Evolutionary conservation across 2,888 invertebrate species (phyloP).

Genomic region (Torymus auratus): DNA sequence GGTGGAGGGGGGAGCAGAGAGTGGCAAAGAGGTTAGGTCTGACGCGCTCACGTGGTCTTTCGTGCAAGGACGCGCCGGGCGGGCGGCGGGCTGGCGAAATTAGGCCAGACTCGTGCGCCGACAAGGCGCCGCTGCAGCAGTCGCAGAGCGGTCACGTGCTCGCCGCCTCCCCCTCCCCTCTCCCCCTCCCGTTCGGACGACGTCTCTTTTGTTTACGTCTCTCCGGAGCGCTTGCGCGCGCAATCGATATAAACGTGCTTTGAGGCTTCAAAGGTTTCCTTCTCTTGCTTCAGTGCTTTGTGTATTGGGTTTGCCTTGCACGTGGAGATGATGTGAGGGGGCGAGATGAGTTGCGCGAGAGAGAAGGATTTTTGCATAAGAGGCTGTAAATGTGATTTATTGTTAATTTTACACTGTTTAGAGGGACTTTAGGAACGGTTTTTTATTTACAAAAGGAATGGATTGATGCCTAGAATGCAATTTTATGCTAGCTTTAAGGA

Average conservation of each 20-base stretch:
- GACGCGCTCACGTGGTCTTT: constrained; percentile 1
- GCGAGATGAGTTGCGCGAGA: too few species aligned
- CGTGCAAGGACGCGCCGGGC: neutral
- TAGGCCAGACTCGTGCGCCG: constrained; percentile 52
- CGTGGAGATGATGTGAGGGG: too few species aligned
- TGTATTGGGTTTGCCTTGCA: too few species aligned
- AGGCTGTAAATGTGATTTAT: too few species aligned
- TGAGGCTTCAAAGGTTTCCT: neutral
- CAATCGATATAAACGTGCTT: constrained; percentile 28
- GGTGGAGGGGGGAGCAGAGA: too few species aligned
- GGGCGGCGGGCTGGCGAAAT: constrained; percentile 31
- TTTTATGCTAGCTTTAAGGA: too few species aligned
- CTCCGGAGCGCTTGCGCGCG: neutral
- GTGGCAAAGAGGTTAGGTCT: constrained; percentile 7
- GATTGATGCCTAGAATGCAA: too few species aligned
- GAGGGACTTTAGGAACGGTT: too few species aligned
- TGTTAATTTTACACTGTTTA: too few species aligned
- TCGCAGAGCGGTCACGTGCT: constrained; percentile 42
- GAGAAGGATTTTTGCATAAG: too few species aligned
- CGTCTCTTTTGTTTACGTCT: constrained; percentile 50
- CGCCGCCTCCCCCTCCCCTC: neutral
- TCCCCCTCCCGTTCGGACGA: neutral
- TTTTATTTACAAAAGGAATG: too few species aligned
- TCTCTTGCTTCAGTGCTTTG: too few species aligned
- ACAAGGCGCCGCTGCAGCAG: neutral